Conservation (phyloP, 2,797 vertebrate genomes). For the Pagetopsis macropterus region DNA sequence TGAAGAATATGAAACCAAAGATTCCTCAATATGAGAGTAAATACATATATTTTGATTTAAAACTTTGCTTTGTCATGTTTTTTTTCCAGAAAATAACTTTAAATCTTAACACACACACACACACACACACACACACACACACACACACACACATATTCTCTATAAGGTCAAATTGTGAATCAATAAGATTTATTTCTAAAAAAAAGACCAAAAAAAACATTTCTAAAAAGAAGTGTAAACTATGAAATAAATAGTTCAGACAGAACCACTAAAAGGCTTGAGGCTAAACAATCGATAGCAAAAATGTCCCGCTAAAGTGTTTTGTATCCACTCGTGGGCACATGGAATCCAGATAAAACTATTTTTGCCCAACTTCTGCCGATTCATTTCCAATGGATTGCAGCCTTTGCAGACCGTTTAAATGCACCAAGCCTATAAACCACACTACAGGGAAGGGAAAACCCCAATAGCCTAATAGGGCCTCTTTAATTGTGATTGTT, state of each 20-base stretch:
- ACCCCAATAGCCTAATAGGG: too few relatives aligned
- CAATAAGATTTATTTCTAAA: background rate
- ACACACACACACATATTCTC: slow-evolving; percentile 28
- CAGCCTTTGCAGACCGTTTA: too few relatives aligned
- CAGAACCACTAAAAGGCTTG: background rate
- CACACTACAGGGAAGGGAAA: too few relatives aligned
- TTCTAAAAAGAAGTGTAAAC: background rate
- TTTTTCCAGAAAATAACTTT: background rate
- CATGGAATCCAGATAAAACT: background rate
- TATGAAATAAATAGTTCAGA: background rate
- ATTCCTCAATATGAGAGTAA: too few relatives aligned
- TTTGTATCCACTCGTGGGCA: too few relatives aligned
- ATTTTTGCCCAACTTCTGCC: background rate
- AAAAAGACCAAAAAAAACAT: too few relatives aligned
- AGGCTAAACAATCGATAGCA: too few relatives aligned
- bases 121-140: slow-evolving; percentile 31
- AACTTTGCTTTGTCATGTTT: background rate
- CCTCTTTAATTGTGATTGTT: too few relatives aligned
- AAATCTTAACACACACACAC: slow-evolving; percentile 3
- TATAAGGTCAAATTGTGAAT: background rate
- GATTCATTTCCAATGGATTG: background rate
- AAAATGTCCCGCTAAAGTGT: too few relatives aligned
- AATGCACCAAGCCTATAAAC: too few relatives aligned
- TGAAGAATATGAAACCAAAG: background rate
- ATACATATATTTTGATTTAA: background rate